These are phyloP conservation scores for Sinosuthora webbiana DNA, from an alignment of 2,113 vertebrate genomes.

Conservation along the genomic window DNA sequence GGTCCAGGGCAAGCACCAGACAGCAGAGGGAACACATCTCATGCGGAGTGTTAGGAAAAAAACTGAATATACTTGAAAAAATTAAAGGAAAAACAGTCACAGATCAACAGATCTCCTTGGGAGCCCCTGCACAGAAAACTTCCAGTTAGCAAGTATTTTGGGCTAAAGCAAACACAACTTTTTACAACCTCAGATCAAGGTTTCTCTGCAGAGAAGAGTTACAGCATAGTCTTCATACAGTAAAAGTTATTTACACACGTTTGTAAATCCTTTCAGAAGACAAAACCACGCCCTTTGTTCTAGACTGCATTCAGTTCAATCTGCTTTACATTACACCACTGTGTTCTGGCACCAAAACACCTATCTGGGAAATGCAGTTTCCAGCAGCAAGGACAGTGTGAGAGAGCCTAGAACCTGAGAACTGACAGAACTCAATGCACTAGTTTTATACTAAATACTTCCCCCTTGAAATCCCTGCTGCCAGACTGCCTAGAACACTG, in stretches of 20 bases:
- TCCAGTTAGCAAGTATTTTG: conserved; percentile 34
- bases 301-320: neutral
- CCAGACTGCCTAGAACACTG: neutral
- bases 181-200: conserved; percentile 7
- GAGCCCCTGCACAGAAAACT: conserved; percentile 38
- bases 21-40: conserved; percentile 59
- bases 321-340: neutral
- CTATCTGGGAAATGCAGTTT: neutral
- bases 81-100: conserved; percentile 56
- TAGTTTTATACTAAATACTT: neutral
- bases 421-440: neutral
- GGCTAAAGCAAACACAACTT: conserved; percentile 13
- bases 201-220: conserved; percentile 34
- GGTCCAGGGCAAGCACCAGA: conserved; percentile 42
- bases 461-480: neutral
- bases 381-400: neutral
- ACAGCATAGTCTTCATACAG: neutral
- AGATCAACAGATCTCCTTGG: conserved; percentile 58
- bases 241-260: neutral
- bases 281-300: neutral
- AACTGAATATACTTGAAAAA: conserved; percentile 54
- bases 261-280: neutral
- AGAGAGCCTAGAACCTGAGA: neutral
- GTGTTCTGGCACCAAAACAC: neutral
- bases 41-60: conserved; percentile 68